These are phyloP conservation scores for Plagiodera versicolora DNA, from an alignment of 2,888 invertebrate genomes.

Conservation along the genomic window DNA sequence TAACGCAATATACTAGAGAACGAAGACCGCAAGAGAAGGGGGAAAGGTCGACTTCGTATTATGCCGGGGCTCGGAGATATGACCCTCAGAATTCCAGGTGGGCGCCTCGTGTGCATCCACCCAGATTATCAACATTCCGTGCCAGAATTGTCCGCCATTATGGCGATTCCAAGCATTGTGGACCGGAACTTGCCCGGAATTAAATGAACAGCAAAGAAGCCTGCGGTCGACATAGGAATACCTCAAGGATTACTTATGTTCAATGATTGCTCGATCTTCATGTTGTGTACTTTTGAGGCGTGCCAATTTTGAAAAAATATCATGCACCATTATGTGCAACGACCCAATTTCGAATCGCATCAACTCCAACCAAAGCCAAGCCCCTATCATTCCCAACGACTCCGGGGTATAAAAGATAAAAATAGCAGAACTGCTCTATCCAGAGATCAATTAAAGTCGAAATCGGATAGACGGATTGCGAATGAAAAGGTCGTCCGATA, in stretches of 20 bases:
- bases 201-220: neutral
- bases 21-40: constrained; percentile 26
- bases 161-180: constrained; percentile 44
- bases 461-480: constrained; percentile 27
- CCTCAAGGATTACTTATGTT: too few species aligned
- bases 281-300: neutral
- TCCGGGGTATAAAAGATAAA: constrained; percentile 13
- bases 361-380: neutral
- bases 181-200: neutral
- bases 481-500: constrained; percentile 31
- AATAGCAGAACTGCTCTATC: constrained; percentile 17
- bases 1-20: constrained; percentile 34
- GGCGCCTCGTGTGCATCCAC: constrained; percentile 35
- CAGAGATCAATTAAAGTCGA: constrained; percentile 28
- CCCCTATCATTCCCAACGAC: constrained; percentile 13
- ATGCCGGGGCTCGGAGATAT: constrained; percentile 41
- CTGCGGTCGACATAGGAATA: neutral
- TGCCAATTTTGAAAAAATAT: neutral
- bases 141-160: constrained; percentile 48
- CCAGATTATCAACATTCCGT: constrained; percentile 52
- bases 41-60: constrained; percentile 31
- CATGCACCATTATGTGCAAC: neutral
- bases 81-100: constrained; percentile 45
- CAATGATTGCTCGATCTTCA: neutral
- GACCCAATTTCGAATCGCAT: neutral